A percentile compares a stretch with the other conserved stretches of the same genome.
Evolutionary conservation across 2,113 vertebrate species (phyloP).

Genomic region (Megaceryle maxima): DNA sequence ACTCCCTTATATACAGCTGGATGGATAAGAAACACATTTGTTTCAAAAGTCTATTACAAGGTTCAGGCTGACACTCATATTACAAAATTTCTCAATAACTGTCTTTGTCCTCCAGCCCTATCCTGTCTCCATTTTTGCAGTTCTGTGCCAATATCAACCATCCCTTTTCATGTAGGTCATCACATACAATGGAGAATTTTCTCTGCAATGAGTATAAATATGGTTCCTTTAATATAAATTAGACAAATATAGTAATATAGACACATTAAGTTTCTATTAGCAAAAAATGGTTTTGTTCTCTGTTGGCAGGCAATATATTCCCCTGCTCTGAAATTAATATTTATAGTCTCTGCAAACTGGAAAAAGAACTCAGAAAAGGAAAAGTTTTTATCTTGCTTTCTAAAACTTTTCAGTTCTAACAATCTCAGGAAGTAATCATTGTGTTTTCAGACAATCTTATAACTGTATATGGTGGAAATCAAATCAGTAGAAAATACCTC

Average conservation of each 20-base stretch:
- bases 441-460: not conserved
- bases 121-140: not conserved
- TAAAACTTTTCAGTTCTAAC: not conserved
- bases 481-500: constrained; percentile 15
- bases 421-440: not conserved
- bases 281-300: not conserved
- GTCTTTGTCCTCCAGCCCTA: not conserved
- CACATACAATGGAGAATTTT: not conserved
- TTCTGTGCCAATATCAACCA: not conserved
- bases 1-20: not conserved
- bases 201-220: not conserved
- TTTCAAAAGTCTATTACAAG: not conserved
- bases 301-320: not conserved
- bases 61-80: not conserved
- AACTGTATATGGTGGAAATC: not conserved
- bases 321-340: not conserved
- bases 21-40: not conserved
- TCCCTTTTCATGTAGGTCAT: not conserved
- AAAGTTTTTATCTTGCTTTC: not conserved
- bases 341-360: not conserved
- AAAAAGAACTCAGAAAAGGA: not conserved
- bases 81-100: not conserved
- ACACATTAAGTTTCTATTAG: not conserved
- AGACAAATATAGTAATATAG: not conserved
- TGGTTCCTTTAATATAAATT: not conserved